A percentile compares a stretch with the other conserved stretches of the same genome.
These are phyloP conservation scores for Calephelis virginiensis DNA, from an alignment of 1,140 invertebrate species.

Conservation along the genomic window DNA sequence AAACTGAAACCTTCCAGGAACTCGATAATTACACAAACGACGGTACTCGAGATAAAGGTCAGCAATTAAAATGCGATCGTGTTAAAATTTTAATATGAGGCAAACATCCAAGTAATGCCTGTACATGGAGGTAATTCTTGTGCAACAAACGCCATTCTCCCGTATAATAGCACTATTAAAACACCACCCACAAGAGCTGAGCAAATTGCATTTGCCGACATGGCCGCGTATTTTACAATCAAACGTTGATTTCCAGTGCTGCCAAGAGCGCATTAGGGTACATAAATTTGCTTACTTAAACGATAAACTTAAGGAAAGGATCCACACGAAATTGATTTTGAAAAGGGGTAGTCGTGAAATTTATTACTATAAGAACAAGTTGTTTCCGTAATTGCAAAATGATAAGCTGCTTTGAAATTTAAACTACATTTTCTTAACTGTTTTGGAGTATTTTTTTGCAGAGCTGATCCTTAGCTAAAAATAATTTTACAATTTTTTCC, in stretches of 20 bases:
- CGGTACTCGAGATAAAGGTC: conserved; percentile 26
- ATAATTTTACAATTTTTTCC: too few relatives aligned
- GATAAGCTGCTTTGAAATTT: background rate
- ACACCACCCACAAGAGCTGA: conserved; percentile 70
- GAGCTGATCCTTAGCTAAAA: too few relatives aligned
- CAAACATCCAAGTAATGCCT: conserved; percentile 48
- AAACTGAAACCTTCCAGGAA: conserved; percentile 4
- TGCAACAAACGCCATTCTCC: conserved; percentile 62
- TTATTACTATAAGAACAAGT: conserved; percentile 21
- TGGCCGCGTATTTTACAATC: conserved; percentile 71
- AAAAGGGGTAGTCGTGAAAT: conserved; percentile 31
- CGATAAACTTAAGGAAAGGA: conserved; percentile 61
- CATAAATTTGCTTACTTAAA: conserved; percentile 68
- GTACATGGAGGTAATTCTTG: conserved; percentile 60
- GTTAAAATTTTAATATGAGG: conserved; percentile 38
- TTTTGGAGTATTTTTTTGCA: too few relatives aligned
- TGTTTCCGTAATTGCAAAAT: conserved; percentile 13
- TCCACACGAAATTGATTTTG: conserved; percentile 60
- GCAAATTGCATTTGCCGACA: conserved; percentile 71
- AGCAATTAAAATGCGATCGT: conserved; percentile 25
- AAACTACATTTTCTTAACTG: too few relatives aligned
- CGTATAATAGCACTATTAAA: conserved; percentile 70
- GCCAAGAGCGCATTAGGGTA: conserved; percentile 67
- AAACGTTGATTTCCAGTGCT: conserved; percentile 71
- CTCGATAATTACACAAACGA: conserved; percentile 12